These are phyloP conservation scores for Nesoenas mayeri DNA, from an alignment of 2,113 vertebrate species.

Conservation along the genomic window DNA sequence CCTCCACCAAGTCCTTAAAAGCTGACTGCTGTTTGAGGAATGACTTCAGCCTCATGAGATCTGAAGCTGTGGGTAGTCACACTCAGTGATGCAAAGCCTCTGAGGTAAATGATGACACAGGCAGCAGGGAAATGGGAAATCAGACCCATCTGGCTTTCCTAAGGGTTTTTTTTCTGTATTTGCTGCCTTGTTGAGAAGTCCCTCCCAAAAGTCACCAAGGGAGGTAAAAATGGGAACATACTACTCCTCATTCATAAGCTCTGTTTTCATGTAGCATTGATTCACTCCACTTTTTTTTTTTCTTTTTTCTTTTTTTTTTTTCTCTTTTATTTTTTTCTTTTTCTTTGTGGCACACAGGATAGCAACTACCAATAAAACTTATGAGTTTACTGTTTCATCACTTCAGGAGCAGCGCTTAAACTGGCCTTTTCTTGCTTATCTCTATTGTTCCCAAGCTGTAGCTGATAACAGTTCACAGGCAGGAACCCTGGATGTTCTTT, in stretches of 20 bases:
- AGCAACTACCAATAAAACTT: neutral
- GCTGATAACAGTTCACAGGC: neutral
- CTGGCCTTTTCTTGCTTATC: neutral
- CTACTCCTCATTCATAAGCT: neutral
- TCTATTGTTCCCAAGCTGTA: neutral
- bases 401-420: neutral
- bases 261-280: neutral
- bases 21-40: neutral
- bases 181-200: neutral
- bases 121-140: neutral
- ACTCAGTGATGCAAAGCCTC: slow-evolving; percentile 10
- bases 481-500: neutral
- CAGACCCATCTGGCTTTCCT: slow-evolving; percentile 17
- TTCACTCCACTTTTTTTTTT: neutral
- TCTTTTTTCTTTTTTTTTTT: neutral
- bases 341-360: neutral
- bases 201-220: neutral
- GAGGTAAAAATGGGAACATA: slow-evolving; percentile 1
- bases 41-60: slow-evolving; percentile 54
- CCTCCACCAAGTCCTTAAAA: neutral
- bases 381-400: neutral
- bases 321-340: no score
- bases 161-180: neutral
- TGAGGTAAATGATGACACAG: slow-evolving; percentile 22
- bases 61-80: slow-evolving; percentile 30